A percentile compares a stretch with the other conserved stretches of the same genome.
phyloP scores from a whole-genome alignment of 2,113 vertebrate species.

The Tychaedon coryphoeus region DNA sequence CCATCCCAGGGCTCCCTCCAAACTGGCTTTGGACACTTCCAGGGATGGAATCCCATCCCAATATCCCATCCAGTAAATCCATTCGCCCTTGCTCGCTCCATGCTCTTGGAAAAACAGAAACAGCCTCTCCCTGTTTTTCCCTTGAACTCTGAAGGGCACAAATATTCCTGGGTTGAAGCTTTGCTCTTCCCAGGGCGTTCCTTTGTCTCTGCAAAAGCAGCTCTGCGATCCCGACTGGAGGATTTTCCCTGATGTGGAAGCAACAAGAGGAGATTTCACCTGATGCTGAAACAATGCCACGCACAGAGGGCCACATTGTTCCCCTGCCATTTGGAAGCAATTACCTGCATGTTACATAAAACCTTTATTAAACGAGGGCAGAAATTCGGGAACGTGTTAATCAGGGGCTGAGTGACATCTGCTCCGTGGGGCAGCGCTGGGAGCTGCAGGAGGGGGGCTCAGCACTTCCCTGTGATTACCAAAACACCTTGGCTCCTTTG shows the following conservation, averaged over 20 bases:
- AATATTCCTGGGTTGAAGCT: rapidly evolving
- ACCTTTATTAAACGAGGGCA: slow-evolving; percentile 35
- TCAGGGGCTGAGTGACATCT: slow-evolving; percentile 59
- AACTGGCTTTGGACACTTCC: background rate
- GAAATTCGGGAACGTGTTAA: slow-evolving; percentile 68
- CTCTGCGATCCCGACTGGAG: background rate
- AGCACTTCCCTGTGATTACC: slow-evolving; percentile 54
- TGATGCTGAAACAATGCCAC: slow-evolving; percentile 6
- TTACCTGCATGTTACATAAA: slow-evolving; percentile 58
- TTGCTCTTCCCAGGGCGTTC: background rate
- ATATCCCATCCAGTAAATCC: background rate
- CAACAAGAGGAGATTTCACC: background rate
- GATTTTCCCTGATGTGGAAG: background rate
- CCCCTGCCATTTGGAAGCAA: slow-evolving; percentile 69
- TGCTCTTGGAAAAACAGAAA: background rate
- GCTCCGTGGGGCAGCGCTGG: background rate
- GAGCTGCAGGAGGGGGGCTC: slow-evolving; percentile 2
- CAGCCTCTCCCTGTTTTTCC: background rate
- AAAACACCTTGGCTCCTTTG: slow-evolving; percentile 66
- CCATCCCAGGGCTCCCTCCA: no score
- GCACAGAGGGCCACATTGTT: slow-evolving; percentile 26
- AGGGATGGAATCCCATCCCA: background rate
- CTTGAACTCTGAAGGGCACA: background rate
- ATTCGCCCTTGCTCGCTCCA: background rate
- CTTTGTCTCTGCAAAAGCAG: background rate